A percentile compares a stretch with the other conserved stretches of the same genome.
phyloP scores from a whole-genome alignment of 2,888 invertebrate species.

The Clostera curtula region DNA sequence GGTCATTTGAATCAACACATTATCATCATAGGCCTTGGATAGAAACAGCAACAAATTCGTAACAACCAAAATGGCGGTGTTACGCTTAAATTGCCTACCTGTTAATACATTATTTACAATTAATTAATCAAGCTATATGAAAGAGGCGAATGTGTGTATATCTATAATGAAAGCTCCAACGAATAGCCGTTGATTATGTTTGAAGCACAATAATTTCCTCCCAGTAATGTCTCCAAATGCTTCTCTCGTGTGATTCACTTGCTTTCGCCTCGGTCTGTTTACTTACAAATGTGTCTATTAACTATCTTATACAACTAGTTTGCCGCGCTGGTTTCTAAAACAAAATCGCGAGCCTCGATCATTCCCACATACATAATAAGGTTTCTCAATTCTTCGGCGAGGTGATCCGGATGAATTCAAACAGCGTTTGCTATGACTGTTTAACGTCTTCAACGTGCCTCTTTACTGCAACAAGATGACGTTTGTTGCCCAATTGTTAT shows the following conservation, averaged over 20 bases:
- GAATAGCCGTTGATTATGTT: too few relatives aligned
- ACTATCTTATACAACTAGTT: slow-evolving; percentile 23
- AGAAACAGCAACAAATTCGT: too few relatives aligned
- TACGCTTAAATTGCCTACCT: too few relatives aligned
- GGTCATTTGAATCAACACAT: too few relatives aligned
- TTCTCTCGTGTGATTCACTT: slow-evolving; percentile 19
- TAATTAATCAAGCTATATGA: too few relatives aligned
- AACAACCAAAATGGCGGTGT: too few relatives aligned
- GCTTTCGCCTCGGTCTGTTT: slow-evolving; percentile 30
- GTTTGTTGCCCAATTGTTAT: slow-evolving; percentile 47
- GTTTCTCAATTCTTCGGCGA: slow-evolving; percentile 36
- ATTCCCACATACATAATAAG: slow-evolving; percentile 39
- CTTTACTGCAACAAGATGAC: slow-evolving; percentile 43
- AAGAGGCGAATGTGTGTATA: too few relatives aligned
- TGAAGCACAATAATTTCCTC: slow-evolving; percentile 13
- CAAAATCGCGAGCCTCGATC: slow-evolving; percentile 20
- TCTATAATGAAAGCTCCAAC: too few relatives aligned
- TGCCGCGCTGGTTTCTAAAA: slow-evolving; percentile 24
- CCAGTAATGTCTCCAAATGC: slow-evolving; percentile 17
- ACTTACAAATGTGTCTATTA: slow-evolving; percentile 31
- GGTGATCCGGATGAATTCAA: slow-evolving; percentile 36
- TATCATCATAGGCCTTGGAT: too few relatives aligned
- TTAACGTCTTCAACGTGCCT: slow-evolving; percentile 25
- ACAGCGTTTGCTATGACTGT: slow-evolving; percentile 25
- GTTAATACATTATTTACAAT: too few relatives aligned